These are phyloP conservation scores for Melanotaenia boesemani DNA, from an alignment of 2,797 vertebrate genomes.

Conservation along the genomic window DNA sequence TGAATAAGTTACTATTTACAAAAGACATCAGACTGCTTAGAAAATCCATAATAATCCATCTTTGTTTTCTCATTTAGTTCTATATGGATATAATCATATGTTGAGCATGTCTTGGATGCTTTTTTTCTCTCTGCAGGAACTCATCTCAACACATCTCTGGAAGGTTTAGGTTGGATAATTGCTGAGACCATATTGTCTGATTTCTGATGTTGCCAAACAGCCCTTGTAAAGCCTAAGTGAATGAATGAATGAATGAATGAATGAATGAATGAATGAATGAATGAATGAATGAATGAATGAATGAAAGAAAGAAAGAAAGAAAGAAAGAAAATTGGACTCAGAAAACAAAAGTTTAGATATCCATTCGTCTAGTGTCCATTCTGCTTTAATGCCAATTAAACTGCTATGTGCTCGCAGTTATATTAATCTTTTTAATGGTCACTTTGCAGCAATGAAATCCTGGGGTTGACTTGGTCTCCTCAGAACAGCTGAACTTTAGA, in stretches of 20 bases:
- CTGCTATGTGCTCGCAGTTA: background rate
- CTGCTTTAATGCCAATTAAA: background rate
- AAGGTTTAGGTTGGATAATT: background rate
- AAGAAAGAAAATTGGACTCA: background rate
- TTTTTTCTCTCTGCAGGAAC: background rate
- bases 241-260: no score
- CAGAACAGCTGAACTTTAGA: background rate
- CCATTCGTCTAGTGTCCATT: background rate
- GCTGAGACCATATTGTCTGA: background rate
- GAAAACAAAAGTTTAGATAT: background rate
- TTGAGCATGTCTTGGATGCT: background rate
- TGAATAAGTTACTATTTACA: no score
- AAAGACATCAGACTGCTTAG: no score
- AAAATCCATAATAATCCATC: no score
- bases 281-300: no score
- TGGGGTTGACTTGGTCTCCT: background rate
- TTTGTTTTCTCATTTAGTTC: background rate
- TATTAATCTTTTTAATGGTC: background rate
- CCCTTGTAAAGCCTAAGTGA: no score
- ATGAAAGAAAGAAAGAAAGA: no score
- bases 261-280: no score
- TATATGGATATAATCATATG: background rate
- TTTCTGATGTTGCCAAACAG: background rate
- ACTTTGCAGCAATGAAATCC: background rate
- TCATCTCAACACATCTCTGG: background rate